Conservation (phyloP, 1,140 invertebrate genomes). For the Zaprionus africanus region DNA sequence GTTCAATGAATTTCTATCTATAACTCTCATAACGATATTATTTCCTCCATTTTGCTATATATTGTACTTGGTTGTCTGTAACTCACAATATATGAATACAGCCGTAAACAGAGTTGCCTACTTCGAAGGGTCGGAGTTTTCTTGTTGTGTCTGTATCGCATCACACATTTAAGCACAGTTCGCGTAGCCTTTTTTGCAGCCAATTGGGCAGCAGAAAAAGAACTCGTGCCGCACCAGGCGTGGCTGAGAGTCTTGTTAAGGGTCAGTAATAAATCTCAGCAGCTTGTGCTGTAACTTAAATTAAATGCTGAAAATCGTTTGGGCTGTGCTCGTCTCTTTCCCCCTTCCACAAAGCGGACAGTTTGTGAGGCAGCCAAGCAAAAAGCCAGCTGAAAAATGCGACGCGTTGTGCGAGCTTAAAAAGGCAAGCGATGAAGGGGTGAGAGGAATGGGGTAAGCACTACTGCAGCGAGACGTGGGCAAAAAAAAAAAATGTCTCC, state of each 20-base stretch:
- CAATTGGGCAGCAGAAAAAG: slow-evolving; percentile 15
- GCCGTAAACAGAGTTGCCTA: not conserved
- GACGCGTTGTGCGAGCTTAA: slow-evolving; percentile 39
- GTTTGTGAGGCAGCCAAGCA: slow-evolving; percentile 26
- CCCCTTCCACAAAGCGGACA: slow-evolving; percentile 8
- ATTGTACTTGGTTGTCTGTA: not conserved
- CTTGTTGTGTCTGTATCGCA: not conserved
- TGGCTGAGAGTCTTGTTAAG: slow-evolving; percentile 68
- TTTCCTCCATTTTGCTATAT: not conserved
- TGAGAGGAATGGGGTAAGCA: slow-evolving; percentile 8
- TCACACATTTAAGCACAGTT: slow-evolving; percentile 3
- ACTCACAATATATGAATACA: not conserved
- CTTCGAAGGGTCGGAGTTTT: not conserved
- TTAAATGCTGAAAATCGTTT: slow-evolving; percentile 82
- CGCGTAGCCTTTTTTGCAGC: not conserved
- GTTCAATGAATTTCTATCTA: not conserved
- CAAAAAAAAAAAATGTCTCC: slow-evolving; percentile 21
- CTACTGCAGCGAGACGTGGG: slow-evolving; percentile 60
- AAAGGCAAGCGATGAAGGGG: slow-evolving; percentile 11
- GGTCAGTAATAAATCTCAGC: slow-evolving; percentile 80
- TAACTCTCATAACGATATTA: not conserved
- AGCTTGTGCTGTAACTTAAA: slow-evolving; percentile 80
- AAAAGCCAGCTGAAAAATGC: slow-evolving; percentile 70
- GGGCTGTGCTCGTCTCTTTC: slow-evolving; percentile 34
- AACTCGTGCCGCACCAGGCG: slow-evolving; percentile 14